These are phyloP conservation scores for Saguinus midas DNA, from an alignment of 2,113 vertebrate genomes.

Conservation along the genomic window DNA sequence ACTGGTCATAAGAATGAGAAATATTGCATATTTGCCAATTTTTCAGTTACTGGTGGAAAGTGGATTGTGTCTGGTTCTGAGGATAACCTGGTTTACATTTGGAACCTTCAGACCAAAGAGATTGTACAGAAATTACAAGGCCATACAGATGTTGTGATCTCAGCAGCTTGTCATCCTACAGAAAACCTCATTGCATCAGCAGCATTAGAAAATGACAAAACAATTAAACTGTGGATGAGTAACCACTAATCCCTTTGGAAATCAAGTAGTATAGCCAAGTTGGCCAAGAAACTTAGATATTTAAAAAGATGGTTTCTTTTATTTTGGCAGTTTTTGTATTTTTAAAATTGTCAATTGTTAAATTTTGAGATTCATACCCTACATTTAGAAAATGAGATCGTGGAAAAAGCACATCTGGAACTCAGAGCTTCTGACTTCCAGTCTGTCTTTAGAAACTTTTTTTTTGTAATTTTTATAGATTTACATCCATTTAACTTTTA, in stretches of 20 bases:
- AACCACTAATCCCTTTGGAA: constrained; percentile 88
- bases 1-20: constrained; percentile 99
- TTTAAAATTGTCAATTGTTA: neutral
- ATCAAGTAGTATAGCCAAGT: constrained; percentile 64
- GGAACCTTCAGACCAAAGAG: constrained; percentile 99
- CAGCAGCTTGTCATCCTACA: constrained; percentile 97
- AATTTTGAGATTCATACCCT: constrained; percentile 13
- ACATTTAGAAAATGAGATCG: constrained; percentile 4
- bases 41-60: constrained; percentile 98
- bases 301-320: constrained; percentile 66
- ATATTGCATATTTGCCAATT: constrained; percentile 99
- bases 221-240: constrained; percentile 99
- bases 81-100: constrained; percentile 99
- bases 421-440: neutral
- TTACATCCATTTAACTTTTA: neutral
- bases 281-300: constrained; percentile 65
- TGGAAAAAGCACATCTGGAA: constrained; percentile 26
- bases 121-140: constrained; percentile 99
- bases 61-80: constrained; percentile 99
- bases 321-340: constrained; percentile 14
- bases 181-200: constrained; percentile 99
- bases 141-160: constrained; percentile 98
- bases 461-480: no score
- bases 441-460: neutral
- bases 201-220: constrained; percentile 99